Evolutionary conservation across 1,140 invertebrate species (phyloP).

Genomic region (Chironomus tepperi): DNA sequence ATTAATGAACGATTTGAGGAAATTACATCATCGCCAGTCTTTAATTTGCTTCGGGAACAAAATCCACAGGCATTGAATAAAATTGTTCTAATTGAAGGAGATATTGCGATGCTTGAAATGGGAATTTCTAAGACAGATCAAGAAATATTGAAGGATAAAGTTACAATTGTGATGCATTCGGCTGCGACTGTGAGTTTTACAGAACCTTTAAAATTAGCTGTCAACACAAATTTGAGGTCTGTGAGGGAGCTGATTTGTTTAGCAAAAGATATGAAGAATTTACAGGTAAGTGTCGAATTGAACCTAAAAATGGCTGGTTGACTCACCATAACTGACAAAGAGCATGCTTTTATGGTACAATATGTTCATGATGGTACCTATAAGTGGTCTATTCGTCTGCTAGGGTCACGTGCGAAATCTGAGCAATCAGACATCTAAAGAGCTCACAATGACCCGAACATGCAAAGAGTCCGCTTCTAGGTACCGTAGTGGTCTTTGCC

Average conservation of each 20-base stretch:
- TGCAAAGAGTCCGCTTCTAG: no score
- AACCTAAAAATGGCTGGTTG: no score
- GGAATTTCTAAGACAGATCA: conserved; percentile 36
- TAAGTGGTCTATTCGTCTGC: no score
- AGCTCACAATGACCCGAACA: no score
- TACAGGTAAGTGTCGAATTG: conserved; percentile 46
- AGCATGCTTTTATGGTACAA: no score
- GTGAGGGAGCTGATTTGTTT: conserved; percentile 52
- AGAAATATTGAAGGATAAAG: conserved; percentile 44
- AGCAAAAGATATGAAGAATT: conserved; percentile 52
- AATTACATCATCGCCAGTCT: conserved; percentile 40
- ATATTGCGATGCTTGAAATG: conserved; percentile 49
- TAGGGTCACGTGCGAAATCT: no score
- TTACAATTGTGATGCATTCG: conserved; percentile 59
- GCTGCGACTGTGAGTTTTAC: conserved; percentile 63
- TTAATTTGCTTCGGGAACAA: conserved; percentile 44
- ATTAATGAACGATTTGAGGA: conserved; percentile 56
- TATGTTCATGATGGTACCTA: no score
- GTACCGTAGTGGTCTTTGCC: no score
- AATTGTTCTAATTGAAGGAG: conserved; percentile 51
- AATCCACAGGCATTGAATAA: conserved; percentile 57
- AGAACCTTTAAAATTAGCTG: conserved; percentile 54
- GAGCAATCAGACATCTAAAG: no score
- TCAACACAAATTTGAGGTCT: conserved; percentile 60
- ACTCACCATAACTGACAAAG: no score